Evolutionary conservation across 2,797 vertebrate genomes (phyloP), one percentile per base, ranked within the genome.

Genomic region (Zonotrichia albicollis): DNA sequence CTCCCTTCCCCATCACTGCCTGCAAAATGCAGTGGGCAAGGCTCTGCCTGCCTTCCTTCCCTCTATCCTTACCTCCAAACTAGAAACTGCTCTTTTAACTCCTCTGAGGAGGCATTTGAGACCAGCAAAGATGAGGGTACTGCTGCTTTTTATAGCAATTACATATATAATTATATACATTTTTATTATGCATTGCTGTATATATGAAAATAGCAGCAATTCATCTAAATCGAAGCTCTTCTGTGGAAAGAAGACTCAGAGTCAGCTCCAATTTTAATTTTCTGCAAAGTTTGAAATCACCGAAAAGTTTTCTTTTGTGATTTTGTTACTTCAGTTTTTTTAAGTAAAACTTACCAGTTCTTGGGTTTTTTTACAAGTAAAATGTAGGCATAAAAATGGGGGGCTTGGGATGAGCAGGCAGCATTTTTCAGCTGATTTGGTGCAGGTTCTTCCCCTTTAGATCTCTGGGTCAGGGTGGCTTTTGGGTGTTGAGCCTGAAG

Each of bases 41-140:
- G 22, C 48, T 34, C 51, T n/a, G 25, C 0, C 0, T 57, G 30
- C 16, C 42, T 54, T 46, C 48, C 54, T 62, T 54, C 26, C 2
- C 66, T 42, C 45, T 29, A 0, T 15, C 51, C 38, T 38, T 20
- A 34, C 27, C 25, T 85, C 70, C 46, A 55, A 40, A 48, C 25
- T 29, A 54, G 40, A 45, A 90, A 86, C 34, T 7, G 0, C 25
- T 48, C 62, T 75, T 71, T 45, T 11, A 53, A 13, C 50, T 46
- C 15, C 67, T 75, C 60, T 57, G 25, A 40, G 65, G 23, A 92
- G 34, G 9, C 22, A 29, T 64, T 84, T 70, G 34, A 46, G 55
- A 57, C 23, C 23, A 71, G 72, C n/a, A 79, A 65, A 58, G 32
- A 50, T 3, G 5, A 54, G 19, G 43, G 14, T 46, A n/a, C 10